Base-by-base conservation (phyloP, 2,113 vertebrate species). In the Pseudorhombus dupliciocellatus region DNA sequence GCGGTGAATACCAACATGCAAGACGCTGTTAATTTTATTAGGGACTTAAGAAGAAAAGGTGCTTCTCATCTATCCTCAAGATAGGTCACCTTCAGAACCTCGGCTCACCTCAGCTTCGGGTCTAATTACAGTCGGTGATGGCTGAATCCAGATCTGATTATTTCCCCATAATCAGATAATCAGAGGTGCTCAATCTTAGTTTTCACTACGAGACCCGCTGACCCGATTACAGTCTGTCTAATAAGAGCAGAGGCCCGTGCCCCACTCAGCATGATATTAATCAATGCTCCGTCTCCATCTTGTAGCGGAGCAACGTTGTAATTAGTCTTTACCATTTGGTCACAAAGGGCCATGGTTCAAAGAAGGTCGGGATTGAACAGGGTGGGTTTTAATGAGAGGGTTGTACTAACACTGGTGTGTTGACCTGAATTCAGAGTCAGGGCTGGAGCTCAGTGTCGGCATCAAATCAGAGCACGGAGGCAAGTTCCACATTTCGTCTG, bases 161-260 rank as follows among this genome's bases (percentile, higher is more conserved):
- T 51, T 80, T 75, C 77, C 58, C 52, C 63, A 51, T 84, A 80
- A 90, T 87, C 61, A 81, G 75, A 86, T 88, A 76, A 86, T 80
- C 70, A 15, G 52, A 71, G 66, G 64, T 62, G 65, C 70, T 84
- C 70, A 52, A 77, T 81, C 84, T 82, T 70, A 74, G 70, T 79
- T 73, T 72, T 70, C 56, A 60, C 52, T 51, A 40, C 1, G 24
- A 66, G 61, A 74, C 75, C 67, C 42, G 65, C 76, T 80, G 78
- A 85, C 89, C 78, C 76, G 75, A 87, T 87, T 79, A 81, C 7
- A 18, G 40, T 73, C 65, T 50, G 40, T 80, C 52, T 83, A 83
- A 90, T 86, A 86, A 77, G 73, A 76, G 66, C 42, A 5, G 28
- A 61, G 63, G 60, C 71, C 59, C 64, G 57, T 31, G 70, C 48